Percentiles rank a stretch among this genome's conserved stretches.
Evolutionary conservation across 1,140 invertebrate genomes (phyloP).

Genomic region (Piezodorus guildinii): DNA sequence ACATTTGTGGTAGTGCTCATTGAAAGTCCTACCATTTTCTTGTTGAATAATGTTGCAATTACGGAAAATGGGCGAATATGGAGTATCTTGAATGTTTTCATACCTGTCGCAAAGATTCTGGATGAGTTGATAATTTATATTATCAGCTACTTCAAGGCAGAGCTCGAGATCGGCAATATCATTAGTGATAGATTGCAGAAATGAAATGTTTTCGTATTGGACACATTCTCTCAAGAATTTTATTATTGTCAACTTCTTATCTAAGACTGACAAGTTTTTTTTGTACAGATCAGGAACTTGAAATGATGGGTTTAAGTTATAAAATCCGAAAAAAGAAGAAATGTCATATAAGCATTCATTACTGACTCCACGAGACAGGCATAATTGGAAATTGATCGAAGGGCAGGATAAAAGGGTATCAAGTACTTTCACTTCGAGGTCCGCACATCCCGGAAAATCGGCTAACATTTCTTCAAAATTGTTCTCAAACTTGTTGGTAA

Average conservation of each 20-base stretch:
- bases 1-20: background rate
- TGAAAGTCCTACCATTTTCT: background rate
- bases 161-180: constrained; percentile 3
- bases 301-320: constrained; percentile 9
- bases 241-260: background rate
- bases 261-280: background rate
- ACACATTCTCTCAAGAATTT: background rate
- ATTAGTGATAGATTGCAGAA: background rate
- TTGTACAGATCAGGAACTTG: constrained; percentile 7
- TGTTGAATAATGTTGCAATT: background rate
- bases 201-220: constrained; percentile 6
- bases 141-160: background rate
- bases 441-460: background rate
- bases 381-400: constrained; percentile 4
- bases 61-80: constrained; percentile 1
- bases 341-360: background rate
- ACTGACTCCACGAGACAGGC: background rate
- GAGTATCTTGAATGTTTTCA: background rate
- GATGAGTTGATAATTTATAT: background rate
- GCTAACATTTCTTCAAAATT: background rate
- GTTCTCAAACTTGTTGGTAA: background rate
- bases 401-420: constrained; percentile 6
- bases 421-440: background rate
- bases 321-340: background rate
- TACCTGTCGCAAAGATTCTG: background rate